Evolutionary conservation across 1,140 invertebrate genomes (phyloP), one percentile per base, ranked within the genome.

Genomic region (Polypedilum pembai): DNA sequence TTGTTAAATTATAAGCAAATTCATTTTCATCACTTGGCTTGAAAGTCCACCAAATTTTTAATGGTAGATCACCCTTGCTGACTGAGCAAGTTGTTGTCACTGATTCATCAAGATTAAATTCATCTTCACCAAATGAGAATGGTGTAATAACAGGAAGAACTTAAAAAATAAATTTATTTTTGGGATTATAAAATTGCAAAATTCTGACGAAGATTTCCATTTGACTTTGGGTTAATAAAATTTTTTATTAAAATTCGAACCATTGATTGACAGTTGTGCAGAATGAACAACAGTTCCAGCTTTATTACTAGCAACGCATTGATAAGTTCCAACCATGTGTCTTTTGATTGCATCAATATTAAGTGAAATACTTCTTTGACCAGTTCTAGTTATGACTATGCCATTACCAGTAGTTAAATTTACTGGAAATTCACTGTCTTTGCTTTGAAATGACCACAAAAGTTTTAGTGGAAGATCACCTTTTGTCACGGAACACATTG

Each of bases 391-490:
- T 24, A 87, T 82, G 3, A 84, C 83, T 40, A 89, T 83, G 18
- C 81, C 83, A 78, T 80, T 82, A 75, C 78, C 81, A 76, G 78
- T 80, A 0, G 65, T 69, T 18, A 69, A 21, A 69, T 69, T 69
- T 4, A n/a, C 12, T 18, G 5, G 15, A n/a, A 8, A 20, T n/a
- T 69, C 65, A 20, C 20, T 79, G 0, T 8, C 20, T 8, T 86
- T 85, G 73, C 87, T 90, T 82, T 93, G 90, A 79, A 92, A 91
- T 76, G 87, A 85, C 92, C 92, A 94, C 75, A 86, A 85, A 76
- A 94, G 90, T 76, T 88, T 86, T 73, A 92, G 85, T 5, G 91
- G 91, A 76, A 88, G 83, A 82, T 93, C 92, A 41, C 92, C 92
- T 79, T 90, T 91, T 73, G 89, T 86, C 66, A 94, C 88, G 12